Conservation (phyloP, 2,888 invertebrate genomes). For the Masnerella sp. region DNA sequence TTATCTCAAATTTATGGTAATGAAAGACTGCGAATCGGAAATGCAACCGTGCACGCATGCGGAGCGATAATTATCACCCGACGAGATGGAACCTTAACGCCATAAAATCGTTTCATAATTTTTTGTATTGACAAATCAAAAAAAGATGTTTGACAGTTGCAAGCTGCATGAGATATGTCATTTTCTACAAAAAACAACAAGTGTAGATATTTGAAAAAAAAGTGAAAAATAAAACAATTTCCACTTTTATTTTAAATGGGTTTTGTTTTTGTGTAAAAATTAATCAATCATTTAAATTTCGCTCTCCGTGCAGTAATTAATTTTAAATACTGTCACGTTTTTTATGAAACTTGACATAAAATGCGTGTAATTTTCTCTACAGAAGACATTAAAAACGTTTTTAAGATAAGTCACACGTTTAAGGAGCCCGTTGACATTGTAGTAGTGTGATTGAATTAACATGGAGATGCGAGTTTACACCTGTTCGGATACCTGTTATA, state of each 20-base stretch:
- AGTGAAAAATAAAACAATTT: too few relatives aligned
- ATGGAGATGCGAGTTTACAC: conserved; percentile 39
- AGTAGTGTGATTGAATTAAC: conserved; percentile 22
- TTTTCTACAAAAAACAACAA: too few relatives aligned
- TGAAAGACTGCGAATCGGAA: conserved; percentile 62
- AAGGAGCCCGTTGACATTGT: conserved; percentile 42
- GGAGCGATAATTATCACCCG: conserved; percentile 52
- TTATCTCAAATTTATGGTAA: conserved; percentile 65
- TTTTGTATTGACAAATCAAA: background rate
- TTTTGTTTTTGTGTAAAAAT: too few relatives aligned
- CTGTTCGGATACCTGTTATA: conserved; percentile 55
- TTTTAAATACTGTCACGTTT: too few relatives aligned
- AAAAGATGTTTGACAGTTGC: background rate
- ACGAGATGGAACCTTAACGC: conserved; percentile 48
- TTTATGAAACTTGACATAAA: too few relatives aligned
- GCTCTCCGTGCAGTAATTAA: too few relatives aligned
- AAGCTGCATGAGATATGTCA: too few relatives aligned
- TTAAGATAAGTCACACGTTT: conserved; percentile 22
- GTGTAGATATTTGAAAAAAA: too few relatives aligned
- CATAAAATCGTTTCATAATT: conserved; percentile 48
- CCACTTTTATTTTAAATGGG: too few relatives aligned
- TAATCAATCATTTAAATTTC: too few relatives aligned
- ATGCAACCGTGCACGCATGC: conserved; percentile 57
- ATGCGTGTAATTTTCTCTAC: too few relatives aligned
- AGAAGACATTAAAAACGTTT: too few relatives aligned